phyloP scores from a whole-genome alignment of 2,888 invertebrate genomes.

The Quadroppia sp. region DNA sequence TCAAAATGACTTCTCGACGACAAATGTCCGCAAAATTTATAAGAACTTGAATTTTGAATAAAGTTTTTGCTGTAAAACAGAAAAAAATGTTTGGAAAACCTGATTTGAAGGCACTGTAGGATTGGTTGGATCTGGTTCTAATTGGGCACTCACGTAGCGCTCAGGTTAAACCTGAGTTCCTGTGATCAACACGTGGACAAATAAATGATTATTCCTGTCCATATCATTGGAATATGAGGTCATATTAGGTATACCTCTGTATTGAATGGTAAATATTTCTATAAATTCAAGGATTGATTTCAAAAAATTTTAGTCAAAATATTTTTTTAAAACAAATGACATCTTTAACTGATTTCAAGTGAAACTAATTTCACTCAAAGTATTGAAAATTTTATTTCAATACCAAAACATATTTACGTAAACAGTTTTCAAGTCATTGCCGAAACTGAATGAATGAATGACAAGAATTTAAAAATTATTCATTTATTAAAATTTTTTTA shows the following conservation, averaged over 20 bases:
- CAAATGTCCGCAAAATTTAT: background rate
- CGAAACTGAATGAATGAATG: no score
- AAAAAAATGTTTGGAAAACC: background rate
- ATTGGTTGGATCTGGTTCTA: constrained; percentile 12
- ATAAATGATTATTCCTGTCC: background rate
- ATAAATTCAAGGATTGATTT: background rate
- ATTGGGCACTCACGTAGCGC: background rate
- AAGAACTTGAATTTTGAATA: background rate
- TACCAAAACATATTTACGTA: no score
- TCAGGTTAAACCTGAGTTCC: background rate
- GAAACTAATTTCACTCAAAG: no score
- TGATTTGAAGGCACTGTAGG: constrained; percentile 7
- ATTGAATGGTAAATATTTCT: background rate
- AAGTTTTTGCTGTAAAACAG: background rate
- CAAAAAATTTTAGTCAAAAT: background rate
- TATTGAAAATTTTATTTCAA: no score
- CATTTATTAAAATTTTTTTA: no score
- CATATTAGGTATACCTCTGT: constrained; percentile 8
- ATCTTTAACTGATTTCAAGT: background rate
- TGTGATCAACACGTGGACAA: constrained; percentile 34
- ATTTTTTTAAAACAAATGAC: no score
- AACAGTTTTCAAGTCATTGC: no score
- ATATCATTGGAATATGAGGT: constrained; percentile 3
- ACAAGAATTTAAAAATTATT: no score
- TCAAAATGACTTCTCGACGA: constrained; percentile 19